Percentiles rank a stretch among this genome's conserved stretches.
Conservation (phyloP, 2,113 vertebrate genomes). For the Malurus cyaneus region DNA sequence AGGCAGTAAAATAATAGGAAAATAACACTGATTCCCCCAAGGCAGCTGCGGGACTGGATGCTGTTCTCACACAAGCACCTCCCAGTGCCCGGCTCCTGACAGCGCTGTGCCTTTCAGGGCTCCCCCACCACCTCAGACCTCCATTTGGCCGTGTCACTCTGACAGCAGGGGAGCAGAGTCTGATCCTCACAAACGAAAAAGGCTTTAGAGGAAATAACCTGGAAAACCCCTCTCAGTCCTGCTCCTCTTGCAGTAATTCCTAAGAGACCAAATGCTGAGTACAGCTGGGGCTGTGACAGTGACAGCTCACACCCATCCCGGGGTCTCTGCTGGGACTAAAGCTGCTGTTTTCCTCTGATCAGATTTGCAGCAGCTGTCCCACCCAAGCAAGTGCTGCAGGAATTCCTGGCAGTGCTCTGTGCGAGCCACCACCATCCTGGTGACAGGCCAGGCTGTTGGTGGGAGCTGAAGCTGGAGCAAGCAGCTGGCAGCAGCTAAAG, state of each 20-base stretch:
- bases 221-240: background rate
- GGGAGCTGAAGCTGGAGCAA: background rate
- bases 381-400: background rate
- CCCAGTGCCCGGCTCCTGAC: accelerated
- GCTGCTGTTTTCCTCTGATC: background rate
- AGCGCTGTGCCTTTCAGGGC: accelerated
- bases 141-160: background rate
- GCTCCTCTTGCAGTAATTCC: background rate
- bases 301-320: background rate
- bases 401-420: accelerated
- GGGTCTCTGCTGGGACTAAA: background rate
- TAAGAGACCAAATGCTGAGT: background rate
- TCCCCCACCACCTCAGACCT: background rate
- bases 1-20: conserved; percentile 26
- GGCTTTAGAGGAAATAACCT: background rate
- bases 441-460: background rate
- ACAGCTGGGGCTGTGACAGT: background rate
- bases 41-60: background rate
- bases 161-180: background rate
- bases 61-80: background rate
- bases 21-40: conserved; percentile 31
- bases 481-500: background rate
- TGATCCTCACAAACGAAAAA: background rate
- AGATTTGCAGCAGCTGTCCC: background rate
- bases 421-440: accelerated